Base-by-base conservation (phyloP, 2,797 vertebrate genomes). In the Oryzias dopingdopingensis region DNA sequence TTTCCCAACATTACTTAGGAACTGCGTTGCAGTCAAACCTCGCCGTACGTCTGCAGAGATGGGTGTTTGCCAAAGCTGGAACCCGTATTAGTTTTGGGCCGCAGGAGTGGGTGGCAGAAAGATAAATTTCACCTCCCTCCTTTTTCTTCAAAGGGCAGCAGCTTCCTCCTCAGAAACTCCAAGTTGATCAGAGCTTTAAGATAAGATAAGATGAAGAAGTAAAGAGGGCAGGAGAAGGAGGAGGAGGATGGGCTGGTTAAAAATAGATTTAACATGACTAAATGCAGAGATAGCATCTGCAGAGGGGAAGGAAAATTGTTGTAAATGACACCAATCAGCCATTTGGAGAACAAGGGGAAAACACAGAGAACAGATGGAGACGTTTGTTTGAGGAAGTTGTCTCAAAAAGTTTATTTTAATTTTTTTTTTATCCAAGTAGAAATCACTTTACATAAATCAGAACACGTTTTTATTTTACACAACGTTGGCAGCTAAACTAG, bases 191-290 rank as follows among this genome's bases (percentile, higher is more conserved):
- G 52, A 7, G 10, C 47, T 76, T 73, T 49, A 47, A n/a, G 57
- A 76, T 43, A 52, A 72, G 61, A 72, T 61, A 62, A 71, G 54
- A 59, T 49, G 29, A 68, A 53, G 55, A 65, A 51, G 67, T 12
- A 52, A 29, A 60, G 53, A 46, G 1, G 15, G 50, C 45, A 51
- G 65, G 17, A 32, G 65, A 24, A 32, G 59, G 13, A 69, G 29
- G 48, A 59, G 50, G 45, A 60, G 61, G 42, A 59, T 44, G 58
- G 61, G 53, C 52, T 4, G 20, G 44, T 52, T 72, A 62, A 77
- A 78, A 76, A 78, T 71, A 77, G 64, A 69, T 59, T 71, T 46
- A 60, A 69, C 46, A 80, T 65, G 52, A 66, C 56, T 62, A 70
- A 74, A 75, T 53, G 60, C 47, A 65, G 74, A 58, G 54, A 65